Evolutionary conservation across 2,888 invertebrate genomes (phyloP).

Genomic region (Callosobruchus maculatus): DNA sequence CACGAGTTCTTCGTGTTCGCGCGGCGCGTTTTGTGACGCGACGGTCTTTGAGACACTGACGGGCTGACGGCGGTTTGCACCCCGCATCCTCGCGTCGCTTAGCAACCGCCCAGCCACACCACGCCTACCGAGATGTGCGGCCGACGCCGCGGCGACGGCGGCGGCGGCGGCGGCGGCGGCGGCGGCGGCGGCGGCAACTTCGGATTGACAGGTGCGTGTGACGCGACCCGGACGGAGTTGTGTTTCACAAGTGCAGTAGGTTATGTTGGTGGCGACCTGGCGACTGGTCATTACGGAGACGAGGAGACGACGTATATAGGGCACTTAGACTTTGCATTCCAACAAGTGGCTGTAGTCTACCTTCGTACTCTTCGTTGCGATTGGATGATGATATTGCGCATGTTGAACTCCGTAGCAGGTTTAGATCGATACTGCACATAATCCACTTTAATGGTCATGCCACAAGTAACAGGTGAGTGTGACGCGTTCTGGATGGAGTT

Average conservation of each 20-base stretch:
- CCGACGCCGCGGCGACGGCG: background rate
- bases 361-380: background rate
- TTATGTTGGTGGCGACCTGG: background rate
- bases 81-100: background rate
- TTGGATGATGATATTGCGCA: too few species aligned
- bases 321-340: background rate
- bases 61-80: background rate
- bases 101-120: background rate
- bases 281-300: background rate
- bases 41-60: background rate
- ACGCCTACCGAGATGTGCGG: background rate
- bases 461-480: too few species aligned
- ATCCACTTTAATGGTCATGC: too few species aligned
- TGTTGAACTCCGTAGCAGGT: too few species aligned
- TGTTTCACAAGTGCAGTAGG: background rate
- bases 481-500: too few species aligned
- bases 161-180: too few species aligned
- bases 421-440: too few species aligned
- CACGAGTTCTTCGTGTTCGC: background rate
- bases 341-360: background rate
- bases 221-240: background rate
- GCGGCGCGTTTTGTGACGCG: background rate
- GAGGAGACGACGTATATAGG: background rate
- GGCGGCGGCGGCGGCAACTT: background rate
- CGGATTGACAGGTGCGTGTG: background rate